Evolutionary conservation across 2,113 vertebrate genomes (phyloP).

Genomic region (cat (Felis catus)): F.catus_Fca126_mat1.0 CM031411.1:59383001-59383500

Average conservation of each 20-base stretch:
- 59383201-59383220: too few species aligned
- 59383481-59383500: background rate
- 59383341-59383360: too few species aligned
- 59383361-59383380: too few species aligned
- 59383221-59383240: too few species aligned
- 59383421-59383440: conserved; percentile 25
- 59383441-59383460: conserved; percentile 5
- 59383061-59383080: background rate
- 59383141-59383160: background rate
- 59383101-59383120: background rate
- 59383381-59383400: too few species aligned
- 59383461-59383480: conserved; percentile 25
- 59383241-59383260: too few species aligned
- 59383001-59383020: background rate
- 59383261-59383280: too few species aligned
- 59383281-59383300: too few species aligned
- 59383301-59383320: too few species aligned
- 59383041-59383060: background rate
- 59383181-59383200: background rate
- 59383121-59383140: background rate
- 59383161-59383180: conserved; percentile 25
- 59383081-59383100: background rate
- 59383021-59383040: background rate
- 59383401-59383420: conserved; percentile 13
- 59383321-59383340: too few species aligned